These are phyloP conservation scores for Globodera ellingtonae DNA, from an alignment of 1,140 invertebrate species.

Conservation along the genomic window DNA sequence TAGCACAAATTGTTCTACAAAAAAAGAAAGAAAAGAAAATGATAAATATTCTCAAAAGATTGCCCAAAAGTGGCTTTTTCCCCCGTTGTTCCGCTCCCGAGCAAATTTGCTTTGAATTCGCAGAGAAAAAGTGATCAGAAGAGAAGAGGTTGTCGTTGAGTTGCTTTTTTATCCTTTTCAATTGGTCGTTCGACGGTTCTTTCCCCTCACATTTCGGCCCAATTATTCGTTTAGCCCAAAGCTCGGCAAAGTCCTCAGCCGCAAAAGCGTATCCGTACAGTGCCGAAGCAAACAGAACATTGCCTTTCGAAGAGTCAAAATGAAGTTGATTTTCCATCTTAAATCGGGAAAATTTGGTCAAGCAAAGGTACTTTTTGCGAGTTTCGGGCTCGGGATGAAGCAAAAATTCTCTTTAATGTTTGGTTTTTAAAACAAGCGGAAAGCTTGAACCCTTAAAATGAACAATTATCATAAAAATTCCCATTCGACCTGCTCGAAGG, in stretches of 20 bases:
- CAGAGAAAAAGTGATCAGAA: slow-evolving; percentile 80
- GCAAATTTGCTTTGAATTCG: slow-evolving; percentile 16
- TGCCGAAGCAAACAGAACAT: slow-evolving; percentile 94
- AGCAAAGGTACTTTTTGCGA: neutral
- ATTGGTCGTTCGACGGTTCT: slow-evolving; percentile 12
- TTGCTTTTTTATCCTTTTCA: slow-evolving; percentile 3
- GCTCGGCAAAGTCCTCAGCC: slow-evolving; percentile 78
- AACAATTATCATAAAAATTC: neutral
- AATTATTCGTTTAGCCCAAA: slow-evolving; percentile 73
- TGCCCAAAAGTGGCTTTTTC: slow-evolving; percentile 85
- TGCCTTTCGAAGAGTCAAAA: slow-evolving; percentile 74
- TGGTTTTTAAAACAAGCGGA: too few species aligned
- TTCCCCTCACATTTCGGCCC: neutral
- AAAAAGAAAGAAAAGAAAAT: neutral
- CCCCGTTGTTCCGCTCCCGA: slow-evolving; percentile 86
- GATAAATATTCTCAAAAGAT: neutral
- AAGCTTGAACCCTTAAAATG: too few species aligned
- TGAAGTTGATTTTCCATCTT: slow-evolving; percentile 17
- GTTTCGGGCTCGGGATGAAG: too few species aligned
- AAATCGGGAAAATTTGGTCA: neutral
- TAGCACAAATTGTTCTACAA: slow-evolving; percentile 81
- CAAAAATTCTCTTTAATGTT: too few species aligned
- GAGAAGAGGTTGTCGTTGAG: slow-evolving; percentile 81
- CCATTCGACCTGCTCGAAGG: slow-evolving; percentile 9
- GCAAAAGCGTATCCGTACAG: slow-evolving; percentile 95